Base-by-base conservation (phyloP, 2,113 vertebrate genomes). In the Nansenia antarctica region DNA sequence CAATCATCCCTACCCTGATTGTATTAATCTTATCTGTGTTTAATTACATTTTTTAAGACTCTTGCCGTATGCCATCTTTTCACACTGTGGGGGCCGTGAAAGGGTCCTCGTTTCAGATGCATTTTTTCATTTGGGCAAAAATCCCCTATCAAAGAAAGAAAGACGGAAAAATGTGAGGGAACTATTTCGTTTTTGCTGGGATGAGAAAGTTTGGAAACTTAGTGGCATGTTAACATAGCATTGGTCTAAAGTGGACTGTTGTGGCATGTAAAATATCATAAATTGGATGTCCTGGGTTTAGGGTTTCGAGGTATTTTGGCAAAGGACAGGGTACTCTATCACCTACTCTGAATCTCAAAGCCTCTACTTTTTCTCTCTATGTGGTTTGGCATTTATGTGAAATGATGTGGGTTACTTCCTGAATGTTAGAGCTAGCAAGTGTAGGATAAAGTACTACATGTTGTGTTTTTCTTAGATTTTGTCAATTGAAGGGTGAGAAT, bases 41-140 rank as follows among this genome's bases (percentile, higher is more conserved):
- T 92, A 92, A 93, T 93, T 93, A 91, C 88, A 91, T 91, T 91
- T 93, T 91, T 92, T 88, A 89, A 89, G 82, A 90, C 87, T 88
- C 89, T 90, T 90, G 89, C 91, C 78, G 86, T 79, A 88, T 90
- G 86, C 88, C 87, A 89, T 92, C 88, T 92, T 92, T 91, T 82
- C 81, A 74, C 91, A 80, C 90, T 86, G 89, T 90, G 85, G 90
- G 90, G 86, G 85, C 81, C 85, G 5, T 85, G 74, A 76, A 89
- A 82, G 86, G 87, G 79, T 89, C 81, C 89, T 90, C 89, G 89
- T 90, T 87, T 42, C 79, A 26, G 47, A 91, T 89, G 83, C 85
- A 86, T 89, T 89, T 91, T 18, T 37, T 89, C 87, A 89, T 90
- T 90, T 87, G 80, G 73, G 81, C 84, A 81, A 82, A 89, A 88